A percentile compares a stretch with the other conserved stretches of the same genome.
Evolutionary conservation across 2,797 vertebrate genomes (phyloP).

Genomic region (Perodicticus potto): DNA sequence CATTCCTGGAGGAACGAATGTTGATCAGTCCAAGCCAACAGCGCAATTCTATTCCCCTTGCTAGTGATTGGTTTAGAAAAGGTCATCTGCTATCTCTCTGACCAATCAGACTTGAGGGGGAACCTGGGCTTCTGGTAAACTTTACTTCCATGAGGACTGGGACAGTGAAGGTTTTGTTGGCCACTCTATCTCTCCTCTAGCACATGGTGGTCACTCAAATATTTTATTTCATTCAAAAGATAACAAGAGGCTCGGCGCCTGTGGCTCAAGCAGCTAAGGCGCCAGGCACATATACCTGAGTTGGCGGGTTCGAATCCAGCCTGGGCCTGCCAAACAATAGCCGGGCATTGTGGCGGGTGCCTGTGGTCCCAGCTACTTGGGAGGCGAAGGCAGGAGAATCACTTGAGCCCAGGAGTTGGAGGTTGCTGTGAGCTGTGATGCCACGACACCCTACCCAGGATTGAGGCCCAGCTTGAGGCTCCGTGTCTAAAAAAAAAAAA

Average conservation of each 20-base stretch:
- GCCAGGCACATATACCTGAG: too few species aligned
- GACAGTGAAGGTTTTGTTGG: not conserved
- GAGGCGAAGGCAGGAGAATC: too few species aligned
- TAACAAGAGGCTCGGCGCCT: not conserved
- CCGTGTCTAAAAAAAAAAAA: too few species aligned
- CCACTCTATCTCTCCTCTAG: not conserved
- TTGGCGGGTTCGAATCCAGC: too few species aligned
- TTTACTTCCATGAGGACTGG: not conserved
- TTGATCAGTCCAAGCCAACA: not conserved
- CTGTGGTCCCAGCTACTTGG: too few species aligned
- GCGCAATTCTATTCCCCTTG: not conserved
- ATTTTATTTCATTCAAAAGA: constrained; percentile 19
- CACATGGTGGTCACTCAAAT: not conserved
- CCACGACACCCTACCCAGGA: too few species aligned
- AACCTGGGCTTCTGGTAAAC: not conserved
- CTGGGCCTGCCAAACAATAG: too few species aligned
- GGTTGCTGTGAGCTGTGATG: too few species aligned
- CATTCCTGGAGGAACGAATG: not conserved
- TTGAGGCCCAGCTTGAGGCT: too few species aligned
- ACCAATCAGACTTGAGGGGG: not conserved
- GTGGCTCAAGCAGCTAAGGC: too few species aligned
- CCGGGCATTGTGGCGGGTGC: too few species aligned
- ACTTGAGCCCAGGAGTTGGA: too few species aligned
- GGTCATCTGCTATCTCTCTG: not conserved
- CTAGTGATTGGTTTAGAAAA: not conserved